phyloP scores from a whole-genome alignment of 2,113 vertebrate genomes.

The Planiliza haematocheilus region DNA sequence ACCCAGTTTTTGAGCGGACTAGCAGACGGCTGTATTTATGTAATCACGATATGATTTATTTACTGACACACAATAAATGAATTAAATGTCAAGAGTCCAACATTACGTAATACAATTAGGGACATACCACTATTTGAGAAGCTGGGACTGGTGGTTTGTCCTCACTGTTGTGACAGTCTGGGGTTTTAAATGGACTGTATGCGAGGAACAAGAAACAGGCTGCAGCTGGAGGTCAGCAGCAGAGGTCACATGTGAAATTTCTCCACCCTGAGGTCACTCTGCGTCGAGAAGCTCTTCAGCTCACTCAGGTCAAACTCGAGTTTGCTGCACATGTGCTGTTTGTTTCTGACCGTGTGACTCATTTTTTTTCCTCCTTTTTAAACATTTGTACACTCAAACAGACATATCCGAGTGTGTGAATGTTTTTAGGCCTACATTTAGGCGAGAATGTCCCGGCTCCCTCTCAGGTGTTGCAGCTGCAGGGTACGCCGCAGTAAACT shows the following conservation, averaged over 20 bases:
- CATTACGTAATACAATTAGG: too few relatives aligned
- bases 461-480: slow-evolving; percentile 57
- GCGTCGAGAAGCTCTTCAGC: slow-evolving; percentile 19
- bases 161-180: background rate
- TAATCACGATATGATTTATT: too few relatives aligned
- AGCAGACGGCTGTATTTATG: too few relatives aligned
- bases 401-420: slow-evolving; percentile 7
- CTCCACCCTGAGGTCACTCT: slow-evolving; percentile 45
- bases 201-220: slow-evolving; percentile 36
- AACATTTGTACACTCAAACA: too few relatives aligned
- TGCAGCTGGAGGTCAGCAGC: slow-evolving; percentile 43
- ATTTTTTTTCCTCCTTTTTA: too few relatives aligned
- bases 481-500: slow-evolving; percentile 39
- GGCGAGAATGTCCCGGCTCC: slow-evolving; percentile 20
- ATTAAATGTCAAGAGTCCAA: too few relatives aligned
- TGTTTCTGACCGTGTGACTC: background rate
- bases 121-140: too few relatives aligned
- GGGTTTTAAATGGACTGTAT: background rate
- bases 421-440: background rate
- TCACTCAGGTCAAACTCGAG: slow-evolving; percentile 21
- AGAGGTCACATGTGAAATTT: slow-evolving; percentile 46
- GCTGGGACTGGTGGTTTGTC: slow-evolving; percentile 10
- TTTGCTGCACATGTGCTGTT: background rate
- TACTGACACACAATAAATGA: too few relatives aligned
- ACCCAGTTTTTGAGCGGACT: too few relatives aligned